These are phyloP conservation scores for Polia nebulosa DNA, from an alignment of 2,888 invertebrate genomes.

Conservation along the genomic window DNA sequence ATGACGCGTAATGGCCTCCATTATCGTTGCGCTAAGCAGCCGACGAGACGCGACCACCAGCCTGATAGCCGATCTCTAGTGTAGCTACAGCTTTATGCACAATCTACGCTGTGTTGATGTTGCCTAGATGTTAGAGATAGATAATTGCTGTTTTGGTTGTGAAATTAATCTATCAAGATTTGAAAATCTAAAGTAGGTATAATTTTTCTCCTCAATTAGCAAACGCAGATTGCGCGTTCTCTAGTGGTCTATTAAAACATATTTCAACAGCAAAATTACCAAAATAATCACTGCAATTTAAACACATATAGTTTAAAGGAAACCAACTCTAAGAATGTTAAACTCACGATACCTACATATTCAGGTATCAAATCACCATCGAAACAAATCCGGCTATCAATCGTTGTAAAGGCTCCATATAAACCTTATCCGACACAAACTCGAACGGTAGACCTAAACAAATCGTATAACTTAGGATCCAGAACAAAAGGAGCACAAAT, in stretches of 20 bases:
- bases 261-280: neutral
- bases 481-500: slow-evolving; percentile 80
- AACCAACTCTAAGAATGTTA: slow-evolving; percentile 25
- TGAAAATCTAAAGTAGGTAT: neutral
- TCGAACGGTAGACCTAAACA: slow-evolving; percentile 76
- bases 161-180: no score
- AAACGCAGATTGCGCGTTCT: neutral
- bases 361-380: slow-evolving; percentile 41
- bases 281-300: slow-evolving; percentile 15
- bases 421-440: slow-evolving; percentile 69
- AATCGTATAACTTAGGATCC: slow-evolving; percentile 76
- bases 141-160: slow-evolving; percentile 5
- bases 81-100: slow-evolving; percentile 41
- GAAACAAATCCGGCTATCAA: slow-evolving; percentile 54
- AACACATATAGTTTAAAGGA: neutral
- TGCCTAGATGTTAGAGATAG: slow-evolving; percentile 5
- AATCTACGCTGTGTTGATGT: slow-evolving; percentile 17
- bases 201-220: neutral
- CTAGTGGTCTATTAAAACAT: neutral
- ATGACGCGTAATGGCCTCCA: slow-evolving; percentile 75
- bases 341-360: slow-evolving; percentile 41
- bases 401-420: slow-evolving; percentile 52
- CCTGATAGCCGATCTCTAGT: slow-evolving; percentile 64
- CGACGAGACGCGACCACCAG: slow-evolving; percentile 73
- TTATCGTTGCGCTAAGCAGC: slow-evolving; percentile 76